These are phyloP conservation scores for Neelides sp. DNA, from an alignment of 1,140 invertebrate genomes.

Conservation along the genomic window DNA sequence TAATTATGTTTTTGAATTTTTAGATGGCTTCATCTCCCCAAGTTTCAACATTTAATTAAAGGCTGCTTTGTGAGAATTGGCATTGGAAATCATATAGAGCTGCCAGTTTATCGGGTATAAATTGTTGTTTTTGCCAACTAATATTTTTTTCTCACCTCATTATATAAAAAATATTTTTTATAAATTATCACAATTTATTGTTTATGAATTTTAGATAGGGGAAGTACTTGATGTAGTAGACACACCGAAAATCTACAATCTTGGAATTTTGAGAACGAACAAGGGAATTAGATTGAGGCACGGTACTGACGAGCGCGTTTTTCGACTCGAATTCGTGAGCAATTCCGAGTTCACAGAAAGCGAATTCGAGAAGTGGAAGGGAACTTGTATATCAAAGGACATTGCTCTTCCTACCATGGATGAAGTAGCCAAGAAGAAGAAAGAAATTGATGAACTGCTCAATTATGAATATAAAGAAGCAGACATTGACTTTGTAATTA, in stretches of 20 bases:
- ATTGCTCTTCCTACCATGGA: conserved; percentile 70
- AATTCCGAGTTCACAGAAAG: conserved; percentile 87
- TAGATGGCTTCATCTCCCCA: conserved; percentile 87
- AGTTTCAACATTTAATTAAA: conserved; percentile 75
- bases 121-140: conserved; percentile 1
- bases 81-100: conserved; percentile 73
- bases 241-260: conserved; percentile 84
- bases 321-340: conserved; percentile 92
- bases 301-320: conserved; percentile 79
- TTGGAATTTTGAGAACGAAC: conserved; percentile 84
- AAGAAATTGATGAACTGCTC: conserved; percentile 75
- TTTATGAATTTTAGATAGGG: conserved; percentile 49
- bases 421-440: conserved; percentile 68
- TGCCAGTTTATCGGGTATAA: conserved; percentile 72
- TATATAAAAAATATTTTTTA: too few species aligned
- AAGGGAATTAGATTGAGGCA: conserved; percentile 66
- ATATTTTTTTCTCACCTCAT: conserved; percentile 5
- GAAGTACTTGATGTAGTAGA: conserved; percentile 91
- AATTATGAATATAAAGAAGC: conserved; percentile 80
- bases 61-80: conserved; percentile 94
- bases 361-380: conserved; percentile 88
- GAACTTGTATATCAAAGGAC: conserved; percentile 60
- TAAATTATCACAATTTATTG: conserved; percentile 14
- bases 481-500: conserved; percentile 55
- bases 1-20: conserved; percentile 24